phyloP scores from a whole-genome alignment of 2,888 invertebrate species.

The Vannuccia rotundouncinata region DNA sequence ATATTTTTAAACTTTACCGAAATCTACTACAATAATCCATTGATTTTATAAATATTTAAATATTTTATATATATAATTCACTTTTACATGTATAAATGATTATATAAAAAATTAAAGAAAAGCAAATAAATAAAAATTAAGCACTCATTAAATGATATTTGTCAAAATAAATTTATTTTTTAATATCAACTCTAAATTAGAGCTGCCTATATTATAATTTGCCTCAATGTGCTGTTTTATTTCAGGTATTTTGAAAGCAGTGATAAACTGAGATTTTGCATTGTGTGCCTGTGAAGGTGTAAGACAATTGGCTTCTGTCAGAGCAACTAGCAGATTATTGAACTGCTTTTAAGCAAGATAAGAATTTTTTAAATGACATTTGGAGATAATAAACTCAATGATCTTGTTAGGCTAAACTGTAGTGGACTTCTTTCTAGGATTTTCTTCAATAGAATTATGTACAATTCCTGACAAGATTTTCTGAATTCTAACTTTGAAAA shows the following conservation, averaged over 20 bases:
- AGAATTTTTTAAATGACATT: constrained; percentile 19
- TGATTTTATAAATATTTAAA: no score
- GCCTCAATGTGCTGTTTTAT: constrained; percentile 20
- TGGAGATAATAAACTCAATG: constrained; percentile 21
- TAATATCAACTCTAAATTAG: no score
- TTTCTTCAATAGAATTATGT: constrained; percentile 17
- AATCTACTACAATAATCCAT: no score
- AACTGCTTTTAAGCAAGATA: constrained; percentile 16
- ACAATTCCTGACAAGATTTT: constrained; percentile 15
- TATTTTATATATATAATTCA: no score
- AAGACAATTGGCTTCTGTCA: constrained; percentile 17
- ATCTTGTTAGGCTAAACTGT: constrained; percentile 20
- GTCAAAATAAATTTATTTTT: no score
- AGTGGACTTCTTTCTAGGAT: constrained; percentile 8
- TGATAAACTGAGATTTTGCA: background rate
- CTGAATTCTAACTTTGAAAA: constrained; percentile 23
- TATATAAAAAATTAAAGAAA: no score
- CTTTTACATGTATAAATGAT: no score
- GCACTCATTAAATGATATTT: no score
- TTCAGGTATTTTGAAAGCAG: constrained; percentile 18
- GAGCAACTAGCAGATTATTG: constrained; percentile 6
- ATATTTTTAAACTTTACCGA: no score
- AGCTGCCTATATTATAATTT: no score
- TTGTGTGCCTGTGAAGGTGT: constrained; percentile 15
- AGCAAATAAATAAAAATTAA: no score